Evolutionary conservation across 2,113 vertebrate genomes (phyloP).

Genomic region (Toxotes chatareus): DNA sequence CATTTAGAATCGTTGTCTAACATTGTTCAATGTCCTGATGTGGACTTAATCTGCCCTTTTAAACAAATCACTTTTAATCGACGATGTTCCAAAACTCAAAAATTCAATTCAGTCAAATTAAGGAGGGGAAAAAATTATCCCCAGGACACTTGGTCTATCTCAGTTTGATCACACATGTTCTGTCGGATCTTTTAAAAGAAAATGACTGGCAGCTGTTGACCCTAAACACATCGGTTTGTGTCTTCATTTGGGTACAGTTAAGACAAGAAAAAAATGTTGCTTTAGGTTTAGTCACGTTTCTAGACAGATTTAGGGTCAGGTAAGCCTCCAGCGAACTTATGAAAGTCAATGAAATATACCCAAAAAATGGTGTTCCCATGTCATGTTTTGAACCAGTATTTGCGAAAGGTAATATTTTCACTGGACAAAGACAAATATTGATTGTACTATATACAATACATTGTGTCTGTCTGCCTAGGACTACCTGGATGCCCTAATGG

Average conservation of each 20-base stretch:
- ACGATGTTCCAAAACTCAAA: not conserved
- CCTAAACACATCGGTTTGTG: not conserved
- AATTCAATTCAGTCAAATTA: too few relatives aligned
- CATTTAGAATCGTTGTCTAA: not conserved
- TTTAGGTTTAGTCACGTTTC: too few relatives aligned
- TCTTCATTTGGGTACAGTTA: not conserved
- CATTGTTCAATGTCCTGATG: not conserved
- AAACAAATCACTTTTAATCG: not conserved
- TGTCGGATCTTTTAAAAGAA: not conserved
- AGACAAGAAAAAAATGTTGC: not conserved
- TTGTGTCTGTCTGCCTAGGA: slow-evolving; percentile 82
- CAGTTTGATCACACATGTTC: not conserved
- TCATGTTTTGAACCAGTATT: not conserved
- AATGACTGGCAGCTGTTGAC: not conserved
- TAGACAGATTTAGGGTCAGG: too few relatives aligned
- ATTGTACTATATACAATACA: not conserved
- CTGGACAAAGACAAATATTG: not conserved
- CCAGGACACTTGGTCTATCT: not conserved
- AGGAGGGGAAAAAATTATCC: not conserved
- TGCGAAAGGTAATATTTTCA: not conserved
- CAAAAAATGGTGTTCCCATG: not conserved
- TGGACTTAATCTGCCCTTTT: not conserved
- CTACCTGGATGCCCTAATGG: slow-evolving; percentile 92
- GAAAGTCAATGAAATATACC: not conserved
- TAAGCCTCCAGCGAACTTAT: not conserved